Conservation (phyloP, 2,888 invertebrate species). For the Yponomeuta evonymella region DNA sequence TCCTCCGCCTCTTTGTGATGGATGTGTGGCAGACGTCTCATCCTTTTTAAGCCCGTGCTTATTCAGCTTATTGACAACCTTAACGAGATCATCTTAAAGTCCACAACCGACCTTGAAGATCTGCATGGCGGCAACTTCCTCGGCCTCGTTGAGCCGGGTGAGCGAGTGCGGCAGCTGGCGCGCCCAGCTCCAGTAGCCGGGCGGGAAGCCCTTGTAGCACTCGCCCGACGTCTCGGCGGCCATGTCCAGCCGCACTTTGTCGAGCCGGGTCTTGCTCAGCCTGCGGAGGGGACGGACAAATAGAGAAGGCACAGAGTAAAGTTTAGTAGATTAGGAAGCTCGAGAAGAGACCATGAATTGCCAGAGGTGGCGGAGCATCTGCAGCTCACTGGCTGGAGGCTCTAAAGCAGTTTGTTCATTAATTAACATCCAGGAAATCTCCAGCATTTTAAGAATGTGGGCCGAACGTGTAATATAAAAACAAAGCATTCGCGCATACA, state of each 20-base stretch:
- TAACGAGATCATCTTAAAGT: background rate
- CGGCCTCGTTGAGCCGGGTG: slow-evolving; percentile 88
- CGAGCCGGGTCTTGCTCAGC: slow-evolving; percentile 88
- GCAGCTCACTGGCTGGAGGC: too few relatives aligned
- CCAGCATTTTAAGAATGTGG: too few relatives aligned
- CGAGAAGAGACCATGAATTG: too few relatives aligned
- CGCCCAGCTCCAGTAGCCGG: slow-evolving; percentile 93
- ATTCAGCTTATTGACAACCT: too few relatives aligned
- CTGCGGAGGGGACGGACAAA: slow-evolving; percentile 30
- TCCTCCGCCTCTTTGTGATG: too few relatives aligned
- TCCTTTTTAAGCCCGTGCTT: too few relatives aligned
- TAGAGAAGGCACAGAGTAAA: background rate
- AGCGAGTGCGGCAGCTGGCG: slow-evolving; percentile 89
- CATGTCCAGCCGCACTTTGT: slow-evolving; percentile 76
- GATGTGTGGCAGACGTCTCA: too few relatives aligned
- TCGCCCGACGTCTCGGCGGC: slow-evolving; percentile 83
- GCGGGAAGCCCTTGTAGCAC: slow-evolving; percentile 90
- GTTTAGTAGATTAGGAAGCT: too few relatives aligned
- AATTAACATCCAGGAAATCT: too few relatives aligned
- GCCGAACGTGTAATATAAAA: background rate
- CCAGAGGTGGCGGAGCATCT: too few relatives aligned
- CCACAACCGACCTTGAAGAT: slow-evolving; percentile 80
- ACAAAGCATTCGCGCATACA: background rate
- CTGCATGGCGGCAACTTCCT: slow-evolving; percentile 90
- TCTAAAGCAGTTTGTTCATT: too few relatives aligned